Percentiles rank a stretch among this genome's conserved stretches.
Conservation (phyloP, 2,888 invertebrate species). For the Pyrochroa serraticornis region DNA sequence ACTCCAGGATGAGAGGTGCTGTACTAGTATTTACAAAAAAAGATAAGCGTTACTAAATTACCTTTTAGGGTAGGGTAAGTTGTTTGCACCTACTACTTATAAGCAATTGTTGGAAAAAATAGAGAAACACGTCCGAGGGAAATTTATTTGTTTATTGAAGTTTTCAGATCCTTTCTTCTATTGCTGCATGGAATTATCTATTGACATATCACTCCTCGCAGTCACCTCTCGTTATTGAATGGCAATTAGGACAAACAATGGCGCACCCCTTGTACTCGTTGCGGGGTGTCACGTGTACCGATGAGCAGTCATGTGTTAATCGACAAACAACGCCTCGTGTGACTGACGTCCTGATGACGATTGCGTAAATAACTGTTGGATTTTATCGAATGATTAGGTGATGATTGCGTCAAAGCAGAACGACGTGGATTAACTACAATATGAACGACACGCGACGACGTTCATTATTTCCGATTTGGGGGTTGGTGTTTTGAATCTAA, state of each 20-base stretch:
- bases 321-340: conserved; percentile 43
- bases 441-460: conserved; percentile 19
- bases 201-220: conserved; percentile 38
- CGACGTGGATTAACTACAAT: conserved; percentile 14
- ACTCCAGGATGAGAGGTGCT: too few species aligned
- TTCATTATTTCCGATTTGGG: conserved; percentile 18
- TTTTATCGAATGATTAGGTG: conserved; percentile 30
- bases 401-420: conserved; percentile 23
- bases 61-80: too few species aligned
- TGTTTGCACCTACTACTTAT: too few species aligned
- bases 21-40: too few species aligned
- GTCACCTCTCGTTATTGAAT: conserved; percentile 33
- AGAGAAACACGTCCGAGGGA: too few species aligned
- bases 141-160: too few species aligned
- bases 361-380: conserved; percentile 43
- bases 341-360: conserved; percentile 41
- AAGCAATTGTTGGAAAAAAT: too few species aligned
- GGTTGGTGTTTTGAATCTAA: background rate
- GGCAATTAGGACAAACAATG: conserved; percentile 38
- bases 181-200: conserved; percentile 18
- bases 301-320: conserved; percentile 44
- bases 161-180: too few species aligned
- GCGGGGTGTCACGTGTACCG: conserved; percentile 37
- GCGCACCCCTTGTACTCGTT: conserved; percentile 24
- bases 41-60: too few species aligned